Base-by-base conservation (phyloP, 2,113 vertebrate genomes). In the Phaethon lepturus region DNA sequence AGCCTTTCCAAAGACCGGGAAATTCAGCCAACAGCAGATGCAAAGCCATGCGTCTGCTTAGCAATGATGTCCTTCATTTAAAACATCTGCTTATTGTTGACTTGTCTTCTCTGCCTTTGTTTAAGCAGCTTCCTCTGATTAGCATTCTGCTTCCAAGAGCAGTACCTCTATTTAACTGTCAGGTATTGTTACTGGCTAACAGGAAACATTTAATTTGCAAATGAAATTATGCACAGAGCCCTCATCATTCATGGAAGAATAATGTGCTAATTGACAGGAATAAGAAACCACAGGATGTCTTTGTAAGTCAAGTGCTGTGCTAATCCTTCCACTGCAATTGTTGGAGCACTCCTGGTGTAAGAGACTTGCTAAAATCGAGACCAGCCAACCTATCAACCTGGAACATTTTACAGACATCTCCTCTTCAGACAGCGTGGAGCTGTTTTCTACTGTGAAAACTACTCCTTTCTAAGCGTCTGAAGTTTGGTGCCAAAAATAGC, bases 191-290 rank as follows among this genome's bases (percentile, higher is more conserved):
- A 92, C 60, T 56, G 47, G 62, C 79, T 94, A 96, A 59, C 77
- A 96, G 90, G 92, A 97, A 97, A 94, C 60, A 71, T 97, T 97
- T 97, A 95, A 98, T 98, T 95, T 97, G 94, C 78, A 96, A 98
- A 97, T 95, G 35, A 67, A 94, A 96, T 98, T 97, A 95, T 13
- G 16, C 0, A 2, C 87, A 86, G 73, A 93, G 87, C 40, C 64
- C 67, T 92, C 89, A 80, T 97, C 50, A 45, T 90, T 95, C 91
- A 80, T 71, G 86, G 90, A 78, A 93, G 87, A 95, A 76, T 96
- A 76, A 97, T 79, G 96, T 90, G 96, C 82, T 98, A 98, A 98
- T 97, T 98, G 94, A 90, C 97, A 95, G 64, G 79, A 82, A 26
- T 90, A 96, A 95, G 94, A 96, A 96, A 88, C 53, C 88, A 69